Evolutionary conservation across 2,888 invertebrate genomes (phyloP), one percentile per base, ranked within the genome.

Genomic region (Tetramorium bicarinatum): DNA sequence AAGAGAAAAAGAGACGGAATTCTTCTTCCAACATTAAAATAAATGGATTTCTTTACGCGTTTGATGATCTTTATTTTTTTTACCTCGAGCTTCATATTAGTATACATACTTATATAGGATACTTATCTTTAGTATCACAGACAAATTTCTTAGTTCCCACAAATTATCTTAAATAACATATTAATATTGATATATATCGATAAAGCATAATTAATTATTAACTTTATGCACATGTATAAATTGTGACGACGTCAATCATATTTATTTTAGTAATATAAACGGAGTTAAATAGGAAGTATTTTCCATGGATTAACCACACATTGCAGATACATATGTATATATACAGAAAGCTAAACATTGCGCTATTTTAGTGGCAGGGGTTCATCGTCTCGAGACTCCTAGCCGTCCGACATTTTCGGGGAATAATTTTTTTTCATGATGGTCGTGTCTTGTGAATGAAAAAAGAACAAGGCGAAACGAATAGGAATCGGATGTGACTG

Each of bases 401-500:
- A 56, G 67, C 67, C 29, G 67, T 54, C 52, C 56, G 41, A 44
- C 29, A 44, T 29, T 56, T 77, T 67, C 54, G 44, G 29, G 41
- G 13, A 80, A 59, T 18, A 61, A 47, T 29, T 74, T 81, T 81
- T 62, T 83, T 83, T 54, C 52, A 15, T 34, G 64, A n/a, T 56
- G 49, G 56, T 41, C 41, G 21, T 80, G 25, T 85, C 72, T 69
- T 56, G 61, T 74, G 66, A 49, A 62, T 69, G 67, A 83, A 85
- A 82, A 71, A 59, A 71, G 80, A 64, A 79, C 56, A 66, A 38
- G 62, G 38, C 34, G 52, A 59, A 72, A 67, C 47, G 62, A 86
- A 85, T 85, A 88, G 86, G 82, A 89, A 90, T 90, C 90, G 88
- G 90, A 91, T 90, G 87, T 86, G 89, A 88, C 88, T 87, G 89